Conservation (phyloP, 2,888 invertebrate genomes). For the Dendrolimus houi region DNA sequence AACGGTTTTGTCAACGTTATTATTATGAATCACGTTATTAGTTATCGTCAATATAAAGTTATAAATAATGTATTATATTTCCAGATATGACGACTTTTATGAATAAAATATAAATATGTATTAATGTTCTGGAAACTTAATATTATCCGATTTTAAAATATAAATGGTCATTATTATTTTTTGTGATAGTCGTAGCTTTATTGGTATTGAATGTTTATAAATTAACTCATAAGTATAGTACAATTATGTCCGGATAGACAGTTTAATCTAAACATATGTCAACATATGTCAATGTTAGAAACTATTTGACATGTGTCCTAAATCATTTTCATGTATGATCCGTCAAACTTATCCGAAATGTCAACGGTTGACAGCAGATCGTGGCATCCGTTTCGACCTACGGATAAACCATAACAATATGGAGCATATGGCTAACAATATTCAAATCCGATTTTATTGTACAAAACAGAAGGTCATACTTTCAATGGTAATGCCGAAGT, state of each 20-base stretch:
- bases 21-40: conserved; percentile 36
- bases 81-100: conserved; percentile 23
- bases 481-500: not conserved
- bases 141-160: conserved; percentile 24
- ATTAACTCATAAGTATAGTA: conserved; percentile 12
- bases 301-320: conserved; percentile 39
- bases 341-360: conserved; percentile 63
- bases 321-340: conserved; percentile 59
- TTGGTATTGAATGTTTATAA: conserved; percentile 12
- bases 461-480: not conserved
- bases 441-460: conserved; percentile 18
- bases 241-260: conserved; percentile 14
- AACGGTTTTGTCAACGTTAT: conserved; percentile 38
- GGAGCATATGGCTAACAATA: conserved; percentile 14
- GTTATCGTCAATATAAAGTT: conserved; percentile 33
- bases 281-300: conserved; percentile 22
- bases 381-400: conserved; percentile 58
- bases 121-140: conserved; percentile 30
- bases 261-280: conserved; percentile 13
- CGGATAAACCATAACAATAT: conserved; percentile 46
- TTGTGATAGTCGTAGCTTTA: conserved; percentile 21
- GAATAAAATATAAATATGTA: conserved; percentile 23
- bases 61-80: conserved; percentile 37
- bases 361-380: conserved; percentile 70
- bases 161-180: conserved; percentile 20